These are phyloP conservation scores for Chlorospingus flavigularis DNA, from an alignment of 2,797 vertebrate species.

Conservation along the genomic window DNA sequence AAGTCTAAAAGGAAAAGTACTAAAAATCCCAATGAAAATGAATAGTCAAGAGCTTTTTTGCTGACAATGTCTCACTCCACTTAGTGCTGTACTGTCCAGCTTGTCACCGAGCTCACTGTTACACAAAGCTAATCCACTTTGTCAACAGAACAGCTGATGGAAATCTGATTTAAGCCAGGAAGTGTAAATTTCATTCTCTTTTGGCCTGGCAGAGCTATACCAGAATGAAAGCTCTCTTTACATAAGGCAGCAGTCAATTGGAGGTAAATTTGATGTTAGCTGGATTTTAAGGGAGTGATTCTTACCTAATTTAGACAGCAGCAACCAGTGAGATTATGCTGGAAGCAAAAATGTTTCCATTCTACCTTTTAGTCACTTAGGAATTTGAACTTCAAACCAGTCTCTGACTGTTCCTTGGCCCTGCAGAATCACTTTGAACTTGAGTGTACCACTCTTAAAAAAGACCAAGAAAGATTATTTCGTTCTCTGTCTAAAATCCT, in stretches of 20 bases:
- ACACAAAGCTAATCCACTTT: slow-evolving; percentile 12
- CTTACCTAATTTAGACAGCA: background rate
- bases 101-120: background rate
- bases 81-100: background rate
- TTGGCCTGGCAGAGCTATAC: background rate
- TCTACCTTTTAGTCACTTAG: background rate
- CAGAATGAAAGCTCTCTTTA: background rate
- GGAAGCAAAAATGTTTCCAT: background rate
- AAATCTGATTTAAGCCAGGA: slow-evolving; percentile 39
- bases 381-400: background rate
- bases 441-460: background rate
- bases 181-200: background rate
- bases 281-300: background rate
- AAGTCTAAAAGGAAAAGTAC: background rate
- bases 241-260: background rate
- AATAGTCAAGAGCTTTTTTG: background rate
- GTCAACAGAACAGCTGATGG: background rate
- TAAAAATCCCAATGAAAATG: background rate
- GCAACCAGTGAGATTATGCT: background rate
- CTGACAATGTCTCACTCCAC: background rate
- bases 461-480: background rate
- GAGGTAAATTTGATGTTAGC: background rate
- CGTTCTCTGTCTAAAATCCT: background rate
- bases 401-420: background rate
- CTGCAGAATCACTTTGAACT: background rate